These are phyloP conservation scores for Clinocottus analis DNA, from an alignment of 2,113 vertebrate genomes.

Conservation along the genomic window DNA sequence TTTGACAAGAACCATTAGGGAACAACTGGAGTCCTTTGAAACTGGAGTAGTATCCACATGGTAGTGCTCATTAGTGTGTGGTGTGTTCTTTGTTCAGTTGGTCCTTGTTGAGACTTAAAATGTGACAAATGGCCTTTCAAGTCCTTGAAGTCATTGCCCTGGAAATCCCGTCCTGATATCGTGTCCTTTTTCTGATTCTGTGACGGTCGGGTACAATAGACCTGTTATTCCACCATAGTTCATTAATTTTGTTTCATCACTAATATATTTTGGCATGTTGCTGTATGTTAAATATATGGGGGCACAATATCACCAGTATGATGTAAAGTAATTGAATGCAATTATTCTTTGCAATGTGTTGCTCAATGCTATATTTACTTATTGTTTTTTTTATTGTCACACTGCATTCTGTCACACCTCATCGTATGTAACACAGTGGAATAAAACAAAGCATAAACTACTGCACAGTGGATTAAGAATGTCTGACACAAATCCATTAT, in stretches of 20 bases:
- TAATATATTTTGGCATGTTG: conserved; percentile 6
- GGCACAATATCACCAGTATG: conserved; percentile 3
- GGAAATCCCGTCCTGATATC: not conserved
- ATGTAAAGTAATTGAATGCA: not conserved
- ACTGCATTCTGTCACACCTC: not conserved
- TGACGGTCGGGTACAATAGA: not conserved
- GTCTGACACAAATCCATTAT: not conserved
- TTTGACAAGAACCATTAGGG: not conserved
- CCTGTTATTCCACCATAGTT: not conserved
- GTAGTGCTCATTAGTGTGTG: too few relatives aligned
- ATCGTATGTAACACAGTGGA: not conserved
- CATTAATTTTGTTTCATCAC: not conserved
- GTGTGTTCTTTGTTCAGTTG: too few relatives aligned
- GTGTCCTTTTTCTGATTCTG: not conserved
- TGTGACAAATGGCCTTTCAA: not conserved
- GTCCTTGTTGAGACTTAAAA: not conserved
- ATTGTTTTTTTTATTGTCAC: not conserved
- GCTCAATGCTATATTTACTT: not conserved
- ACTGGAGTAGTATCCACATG: not conserved
- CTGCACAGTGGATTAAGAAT: not conserved
- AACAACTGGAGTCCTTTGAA: not conserved
- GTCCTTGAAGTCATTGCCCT: not conserved
- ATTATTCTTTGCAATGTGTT: not conserved
- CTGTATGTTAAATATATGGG: conserved; percentile 1
- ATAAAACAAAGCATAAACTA: not conserved